Base-by-base conservation (phyloP, 2,113 vertebrate species). In the Dunckerocampus dactyliophorus region DNA sequence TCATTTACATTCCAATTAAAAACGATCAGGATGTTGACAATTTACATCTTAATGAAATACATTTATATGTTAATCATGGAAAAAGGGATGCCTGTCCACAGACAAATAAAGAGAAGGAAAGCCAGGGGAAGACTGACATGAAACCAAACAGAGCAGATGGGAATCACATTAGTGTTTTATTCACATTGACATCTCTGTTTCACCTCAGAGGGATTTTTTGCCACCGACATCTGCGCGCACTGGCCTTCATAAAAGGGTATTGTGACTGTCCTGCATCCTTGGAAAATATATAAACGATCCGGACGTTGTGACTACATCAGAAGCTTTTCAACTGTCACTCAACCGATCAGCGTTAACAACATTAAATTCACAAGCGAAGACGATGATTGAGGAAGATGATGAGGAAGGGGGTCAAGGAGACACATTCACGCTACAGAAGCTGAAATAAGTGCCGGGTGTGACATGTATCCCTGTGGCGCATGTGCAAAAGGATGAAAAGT, bases 1-100 rank as follows among this genome's bases (percentile, higher is more conserved):
- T 67, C 72, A 84, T 86, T 84, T 78, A 84, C 72, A 86, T 83
- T 85, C 70, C 81, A 83, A 86, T 84, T 84, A 82, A 78, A 81
- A 73, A 78, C 69, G 67, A 81, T 81, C 68, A 76, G 76, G 64
- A 66, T 75, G 77, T 68, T 77, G 67, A 83, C 82, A 65, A 84
- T 84, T 80, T 76, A 76, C 80, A 84, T 83, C 53, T 78, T 81
- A 80, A 84, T 86, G 68, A 80, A 77, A 72, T 60, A 77, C 75
- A 87, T 87, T 85, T 76, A 68, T 76, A 87, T 87, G 78, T 80
- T 83, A 83, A 87, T 87, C 67, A 45, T 62, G 62, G 58, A 63
- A 42, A 48, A 47, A 31, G 57, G 63, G 66, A 57, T 63, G 64
- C 59, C 62, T 73, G 61, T 79, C 71, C 53, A 68, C 56, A 62